Base-by-base conservation (phyloP, 1,140 invertebrate species). In the Lordiphosa mommai region DNA sequence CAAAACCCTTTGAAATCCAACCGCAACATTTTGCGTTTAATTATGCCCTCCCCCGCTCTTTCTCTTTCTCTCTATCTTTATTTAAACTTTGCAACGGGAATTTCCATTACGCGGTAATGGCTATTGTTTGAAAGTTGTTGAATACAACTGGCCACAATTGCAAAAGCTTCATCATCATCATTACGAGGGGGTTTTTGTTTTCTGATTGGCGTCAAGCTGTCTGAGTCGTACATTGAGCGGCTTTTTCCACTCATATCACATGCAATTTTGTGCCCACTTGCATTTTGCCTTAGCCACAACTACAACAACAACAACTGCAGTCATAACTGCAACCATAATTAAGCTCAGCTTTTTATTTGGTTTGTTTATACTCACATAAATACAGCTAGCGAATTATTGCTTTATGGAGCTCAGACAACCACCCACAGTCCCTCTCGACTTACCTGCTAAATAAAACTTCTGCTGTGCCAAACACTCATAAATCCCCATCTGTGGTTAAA, bases 91-190 rank as follows among this genome's bases (percentile, higher is more conserved):
- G 41, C 68, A 77, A 67, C 66, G 74, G 74, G 65, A 82, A 67
- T 80, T 82, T 82, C 60, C 74, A 71, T 49, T 71, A 65, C 74
- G 51, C 48, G 55, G 52, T 74, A 74, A 82, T 82, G 66, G 76
- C 76, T 65, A 73, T 79, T 69, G 71, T 80, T 58, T 46, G 44
- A 50, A 51, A 58, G 70, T 56, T 64, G 61, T 64, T 56, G 52
- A 55, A 34, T 66, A 44, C 51, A 47, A 49, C 60, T 52, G 44
- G 59, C 50, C 27, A 17, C 30, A 60, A 63, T 48, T 68, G 33
- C 64, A 69, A 63, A 63, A 76, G 76, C 77, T 68, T 76, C 68
- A 84, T 82, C 76, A 82, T 82, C 72, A 76, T 82, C 40, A 14
- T 30, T 43, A 40, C 29, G 38, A 33, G 46, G 34, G 43, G 74